Base-by-base conservation (phyloP, 2,888 invertebrate species). In the Emmelina monodactyla region DNA sequence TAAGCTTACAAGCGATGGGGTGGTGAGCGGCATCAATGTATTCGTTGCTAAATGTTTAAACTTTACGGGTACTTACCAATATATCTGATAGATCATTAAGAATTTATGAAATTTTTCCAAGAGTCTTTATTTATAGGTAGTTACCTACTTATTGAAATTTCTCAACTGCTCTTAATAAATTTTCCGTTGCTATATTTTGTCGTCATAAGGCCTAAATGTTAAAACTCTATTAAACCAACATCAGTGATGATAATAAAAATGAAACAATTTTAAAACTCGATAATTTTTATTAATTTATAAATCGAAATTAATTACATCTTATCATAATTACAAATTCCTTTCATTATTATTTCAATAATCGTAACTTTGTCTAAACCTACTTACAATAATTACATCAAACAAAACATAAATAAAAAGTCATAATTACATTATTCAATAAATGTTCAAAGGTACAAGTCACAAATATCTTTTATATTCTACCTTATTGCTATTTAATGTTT, bases 271-370 rank as follows among this genome's bases (percentile, higher is more conserved):
- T 73, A 68, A 76, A 78, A 78, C 76, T 76, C 76, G 64, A 75
- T 68, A 75, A 73, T 75, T 76, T 72, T 78, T 78, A 78, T 76
- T 76, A 69, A 70, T 73, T 76, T 76, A 76, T 76, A 78, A 78
- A 78, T 78, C 62, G 75, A 76, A 78, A 73, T 71, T 76, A 69
- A 75, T 73, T 73, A 76, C 73, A 56, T 58, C 63, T 65, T 64
- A 51, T 61, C 67, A 72, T 75, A 73, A 58, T 78, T 78, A 78
- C 78, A 78, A 78, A 78, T 78, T 75, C 78, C 76, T 69, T 73
- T 63, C 61, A 58, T 64, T 70, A 68, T 55, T 62, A 65, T 55
- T 59, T 58, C 60, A 69, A 70, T 60, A 55, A 62, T 62, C 54
- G 61, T 65, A 53, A 58, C 7, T 13, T 59, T 60, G 55, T 65